A percentile compares a stretch with the other conserved stretches of the same genome.
These are phyloP conservation scores for Autographa gamma DNA, from an alignment of 2,888 invertebrate genomes.

Conservation along the genomic window DNA sequence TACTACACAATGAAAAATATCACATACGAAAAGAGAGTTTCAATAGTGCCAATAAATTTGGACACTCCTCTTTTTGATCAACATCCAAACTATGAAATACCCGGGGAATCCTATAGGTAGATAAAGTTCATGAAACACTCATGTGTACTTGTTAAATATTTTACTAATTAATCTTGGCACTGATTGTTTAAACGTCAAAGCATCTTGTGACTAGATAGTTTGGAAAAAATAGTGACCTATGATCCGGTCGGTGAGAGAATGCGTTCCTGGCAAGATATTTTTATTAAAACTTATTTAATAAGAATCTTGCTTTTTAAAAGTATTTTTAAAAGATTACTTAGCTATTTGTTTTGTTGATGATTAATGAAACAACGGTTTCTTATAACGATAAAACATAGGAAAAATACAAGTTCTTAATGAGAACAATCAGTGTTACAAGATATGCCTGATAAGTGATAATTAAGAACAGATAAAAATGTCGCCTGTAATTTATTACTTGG, in stretches of 20 bases:
- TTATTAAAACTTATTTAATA: too few relatives aligned
- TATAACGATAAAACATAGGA: neutral
- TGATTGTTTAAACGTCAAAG: conserved; percentile 20
- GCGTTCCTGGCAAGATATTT: too few relatives aligned
- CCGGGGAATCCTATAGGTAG: conserved; percentile 7
- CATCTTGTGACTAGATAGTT: neutral
- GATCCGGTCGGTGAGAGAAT: too few relatives aligned
- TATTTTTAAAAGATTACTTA: too few relatives aligned
- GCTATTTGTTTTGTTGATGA: too few relatives aligned
- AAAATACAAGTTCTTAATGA: neutral
- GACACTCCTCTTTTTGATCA: conserved; percentile 10
- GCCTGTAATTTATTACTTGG: neutral
- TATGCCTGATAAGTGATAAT: neutral
- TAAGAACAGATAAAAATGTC: neutral
- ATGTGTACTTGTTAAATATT: neutral
- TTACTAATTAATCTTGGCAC: conserved; percentile 14
- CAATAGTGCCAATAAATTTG: conserved; percentile 17
- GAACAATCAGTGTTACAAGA: neutral
- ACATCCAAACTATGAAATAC: conserved; percentile 10
- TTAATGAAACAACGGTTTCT: neutral
- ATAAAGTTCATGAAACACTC: neutral
- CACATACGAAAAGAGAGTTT: neutral
- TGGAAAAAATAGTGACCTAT: too few relatives aligned
- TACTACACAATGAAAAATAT: neutral
- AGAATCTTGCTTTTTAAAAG: too few relatives aligned